These are phyloP conservation scores for Tiaroga cobitis DNA, from an alignment of 2,797 vertebrate genomes.

Conservation along the genomic window DNA sequence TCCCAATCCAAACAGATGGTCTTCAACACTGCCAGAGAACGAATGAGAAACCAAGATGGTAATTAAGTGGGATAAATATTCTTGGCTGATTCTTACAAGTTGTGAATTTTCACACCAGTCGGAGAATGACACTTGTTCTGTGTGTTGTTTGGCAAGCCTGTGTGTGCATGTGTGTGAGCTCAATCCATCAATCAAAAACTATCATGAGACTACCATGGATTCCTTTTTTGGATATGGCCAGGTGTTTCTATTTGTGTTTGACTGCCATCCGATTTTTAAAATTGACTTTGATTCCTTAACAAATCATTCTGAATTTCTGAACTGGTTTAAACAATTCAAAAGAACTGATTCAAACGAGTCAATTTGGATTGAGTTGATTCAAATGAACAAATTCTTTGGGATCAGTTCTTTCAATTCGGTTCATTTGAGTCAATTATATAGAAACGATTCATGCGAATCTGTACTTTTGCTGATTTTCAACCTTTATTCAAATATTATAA, in stretches of 20 bases:
- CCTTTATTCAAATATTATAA: not conserved
- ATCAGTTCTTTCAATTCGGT: not conserved
- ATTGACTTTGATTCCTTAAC: not conserved
- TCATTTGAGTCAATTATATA: not conserved
- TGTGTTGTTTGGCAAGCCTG: not conserved
- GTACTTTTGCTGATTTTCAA: not conserved
- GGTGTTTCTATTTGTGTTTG: not conserved
- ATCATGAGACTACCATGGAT: not conserved
- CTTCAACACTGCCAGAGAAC: conserved; percentile 61
- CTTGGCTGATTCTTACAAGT: conserved; percentile 45
- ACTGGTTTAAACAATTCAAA: not conserved
- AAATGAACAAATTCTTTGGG: not conserved
- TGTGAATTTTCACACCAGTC: conserved; percentile 29
- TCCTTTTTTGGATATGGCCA: not conserved
- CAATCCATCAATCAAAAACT: not conserved
- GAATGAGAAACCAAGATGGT: conserved; percentile 51
- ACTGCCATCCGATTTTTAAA: not conserved
- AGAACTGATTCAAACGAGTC: not conserved
- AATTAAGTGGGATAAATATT: conserved; percentile 57
- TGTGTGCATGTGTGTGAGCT: not conserved
- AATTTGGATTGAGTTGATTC: not conserved
- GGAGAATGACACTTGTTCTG: conserved; percentile 31
- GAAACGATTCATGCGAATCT: not conserved
- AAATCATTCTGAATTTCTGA: not conserved
- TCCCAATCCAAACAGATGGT: conserved; percentile 72